phyloP scores from a whole-genome alignment of 2,113 vertebrate genomes.

The Piaya cayana region DNA sequence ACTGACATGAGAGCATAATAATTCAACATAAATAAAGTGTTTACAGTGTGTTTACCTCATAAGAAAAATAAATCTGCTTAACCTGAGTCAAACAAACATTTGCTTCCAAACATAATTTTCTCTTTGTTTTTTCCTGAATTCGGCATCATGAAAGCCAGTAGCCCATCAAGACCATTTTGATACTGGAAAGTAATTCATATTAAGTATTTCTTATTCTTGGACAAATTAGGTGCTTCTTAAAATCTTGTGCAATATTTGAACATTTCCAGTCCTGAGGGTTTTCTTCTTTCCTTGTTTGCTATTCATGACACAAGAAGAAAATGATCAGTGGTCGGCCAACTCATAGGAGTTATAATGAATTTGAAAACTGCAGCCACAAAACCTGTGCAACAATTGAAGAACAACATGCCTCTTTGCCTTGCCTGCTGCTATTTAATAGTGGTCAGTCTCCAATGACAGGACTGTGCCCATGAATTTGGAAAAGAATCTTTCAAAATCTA shows the following conservation, averaged over 20 bases:
- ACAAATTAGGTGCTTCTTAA: not conserved
- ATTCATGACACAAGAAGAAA: not conserved
- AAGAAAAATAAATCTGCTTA: not conserved
- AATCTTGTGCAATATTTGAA: not conserved
- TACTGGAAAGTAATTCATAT: not conserved
- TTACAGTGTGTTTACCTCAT: not conserved
- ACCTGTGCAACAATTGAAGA: not conserved
- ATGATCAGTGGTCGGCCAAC: not conserved
- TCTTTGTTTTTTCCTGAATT: not conserved
- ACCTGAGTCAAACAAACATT: not conserved
- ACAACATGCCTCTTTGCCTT: not conserved
- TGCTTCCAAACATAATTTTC: not conserved
- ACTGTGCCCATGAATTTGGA: not conserved
- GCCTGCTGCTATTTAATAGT: not conserved
- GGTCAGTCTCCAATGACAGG: not conserved
- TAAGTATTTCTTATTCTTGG: not conserved
- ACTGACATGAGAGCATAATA: not conserved
- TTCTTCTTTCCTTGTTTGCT: not conserved
- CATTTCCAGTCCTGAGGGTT: not conserved
- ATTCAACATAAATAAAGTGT: not conserved
- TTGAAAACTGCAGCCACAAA: not conserved
- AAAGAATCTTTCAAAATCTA: not conserved
- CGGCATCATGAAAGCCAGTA: not conserved
- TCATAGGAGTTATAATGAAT: not conserved
- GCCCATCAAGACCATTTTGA: not conserved